phyloP scores from a whole-genome alignment of 2,113 vertebrate species.

The Nannobrachium achirus region DNA sequence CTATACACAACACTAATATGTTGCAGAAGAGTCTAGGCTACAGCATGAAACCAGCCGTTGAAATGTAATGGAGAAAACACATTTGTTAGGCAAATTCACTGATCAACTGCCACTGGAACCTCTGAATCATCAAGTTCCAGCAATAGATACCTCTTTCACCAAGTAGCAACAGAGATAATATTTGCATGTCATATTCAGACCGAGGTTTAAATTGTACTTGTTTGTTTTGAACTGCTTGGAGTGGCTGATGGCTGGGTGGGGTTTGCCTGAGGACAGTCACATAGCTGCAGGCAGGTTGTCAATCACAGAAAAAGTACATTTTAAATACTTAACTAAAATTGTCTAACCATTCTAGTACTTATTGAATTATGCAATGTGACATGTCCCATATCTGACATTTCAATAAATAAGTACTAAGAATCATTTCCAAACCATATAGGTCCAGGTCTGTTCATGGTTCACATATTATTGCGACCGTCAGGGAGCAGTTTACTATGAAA shows the following conservation, averaged over 20 bases:
- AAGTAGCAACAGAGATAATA: conserved; percentile 16
- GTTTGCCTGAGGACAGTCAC: conserved; percentile 6
- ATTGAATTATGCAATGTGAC: too few relatives aligned
- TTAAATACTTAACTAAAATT: too few relatives aligned
- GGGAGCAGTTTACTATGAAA: too few relatives aligned
- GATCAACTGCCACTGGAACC: conserved; percentile 63
- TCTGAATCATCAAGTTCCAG: conserved; percentile 45
- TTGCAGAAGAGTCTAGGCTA: conserved; percentile 27
- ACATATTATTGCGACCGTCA: too few relatives aligned
- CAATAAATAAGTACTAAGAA: too few relatives aligned
- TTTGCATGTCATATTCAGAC: conserved; percentile 74
- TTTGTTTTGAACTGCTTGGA: conserved; percentile 16
- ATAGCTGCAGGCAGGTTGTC: conserved; percentile 4
- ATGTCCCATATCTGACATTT: too few relatives aligned
- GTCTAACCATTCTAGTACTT: too few relatives aligned
- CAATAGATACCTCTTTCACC: conserved; percentile 38
- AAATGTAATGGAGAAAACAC: conserved; percentile 39
- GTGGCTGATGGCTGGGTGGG: background rate
- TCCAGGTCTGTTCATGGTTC: conserved; percentile 62
- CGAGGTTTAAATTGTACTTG: conserved; percentile 44
- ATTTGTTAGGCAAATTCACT: conserved; percentile 74
- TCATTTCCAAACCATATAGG: too few relatives aligned
- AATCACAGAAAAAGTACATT: conserved; percentile 17
- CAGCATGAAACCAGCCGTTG: conserved; percentile 24
- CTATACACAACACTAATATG: background rate